Percentiles rank a stretch among this genome's conserved stretches.
These are phyloP conservation scores for Parochlus steinenii DNA, from an alignment of 2,888 invertebrate species.

Conservation along the genomic window DNA sequence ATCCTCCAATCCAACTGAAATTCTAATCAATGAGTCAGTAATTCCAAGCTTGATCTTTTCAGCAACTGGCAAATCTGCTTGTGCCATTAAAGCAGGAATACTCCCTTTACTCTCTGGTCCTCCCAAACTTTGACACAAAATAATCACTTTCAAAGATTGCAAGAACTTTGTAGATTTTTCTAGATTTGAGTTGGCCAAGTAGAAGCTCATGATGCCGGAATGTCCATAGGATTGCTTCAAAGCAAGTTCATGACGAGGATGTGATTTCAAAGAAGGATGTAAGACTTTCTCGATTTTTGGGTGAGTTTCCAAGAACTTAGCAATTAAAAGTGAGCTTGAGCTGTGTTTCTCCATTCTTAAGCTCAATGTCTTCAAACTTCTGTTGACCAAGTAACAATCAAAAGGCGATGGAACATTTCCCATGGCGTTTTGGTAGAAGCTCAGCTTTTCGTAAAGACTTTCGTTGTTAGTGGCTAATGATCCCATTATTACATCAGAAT, in stretches of 20 bases:
- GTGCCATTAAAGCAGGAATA: slow-evolving; percentile 47
- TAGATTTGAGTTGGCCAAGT: slow-evolving; percentile 36
- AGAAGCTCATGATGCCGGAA: slow-evolving; percentile 52
- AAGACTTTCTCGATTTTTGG: slow-evolving; percentile 37
- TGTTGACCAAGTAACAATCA: slow-evolving; percentile 58
- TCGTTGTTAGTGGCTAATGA: slow-evolving; percentile 16
- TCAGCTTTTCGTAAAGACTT: slow-evolving; percentile 32
- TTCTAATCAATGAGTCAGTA: slow-evolving; percentile 40
- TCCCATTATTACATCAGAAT: slow-evolving; percentile 20
- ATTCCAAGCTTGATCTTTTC: slow-evolving; percentile 38
- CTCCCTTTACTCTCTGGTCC: slow-evolving; percentile 51
- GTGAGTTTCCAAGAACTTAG: slow-evolving; percentile 43
- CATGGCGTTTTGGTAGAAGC: slow-evolving; percentile 39
- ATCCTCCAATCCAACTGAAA: slow-evolving; percentile 49
- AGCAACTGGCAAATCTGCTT: slow-evolving; percentile 42
- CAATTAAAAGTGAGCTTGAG: slow-evolving; percentile 45
- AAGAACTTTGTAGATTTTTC: slow-evolving; percentile 36
- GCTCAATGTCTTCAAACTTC: slow-evolving; percentile 58
- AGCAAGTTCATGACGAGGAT: slow-evolving; percentile 44
- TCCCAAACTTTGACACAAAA: slow-evolving; percentile 49
- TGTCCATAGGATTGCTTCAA: slow-evolving; percentile 40
- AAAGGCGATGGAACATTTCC: slow-evolving; percentile 56
- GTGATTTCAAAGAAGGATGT: slow-evolving; percentile 42
- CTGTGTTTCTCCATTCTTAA: slow-evolving; percentile 55
- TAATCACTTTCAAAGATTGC: slow-evolving; percentile 36